These are phyloP conservation scores for Montipora cactus DNA, from an alignment of 64 coral and sea anemone species.

Conservation along the genomic window DNA sequence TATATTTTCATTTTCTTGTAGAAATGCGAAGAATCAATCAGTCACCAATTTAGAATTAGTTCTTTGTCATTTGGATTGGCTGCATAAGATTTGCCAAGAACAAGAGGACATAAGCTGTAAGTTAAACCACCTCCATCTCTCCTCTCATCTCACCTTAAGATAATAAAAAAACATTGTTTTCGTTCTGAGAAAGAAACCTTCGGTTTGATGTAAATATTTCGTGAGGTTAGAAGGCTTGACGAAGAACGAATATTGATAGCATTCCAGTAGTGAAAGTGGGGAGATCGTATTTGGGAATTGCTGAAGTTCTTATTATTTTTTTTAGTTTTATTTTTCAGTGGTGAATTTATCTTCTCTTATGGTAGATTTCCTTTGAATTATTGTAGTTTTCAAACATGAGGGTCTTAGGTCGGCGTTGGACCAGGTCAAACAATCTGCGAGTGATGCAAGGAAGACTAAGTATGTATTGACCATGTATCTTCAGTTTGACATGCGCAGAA, in stretches of 20 bases:
- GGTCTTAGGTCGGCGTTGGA: conserved; percentile 80
- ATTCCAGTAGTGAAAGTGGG: no score
- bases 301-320: no score
- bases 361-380: background rate
- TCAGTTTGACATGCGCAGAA: no score
- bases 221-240: no score
- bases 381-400: conserved; percentile 95
- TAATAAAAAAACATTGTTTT: no score
- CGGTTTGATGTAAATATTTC: no score
- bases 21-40: conserved; percentile 85
- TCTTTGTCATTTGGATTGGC: conserved; percentile 88
- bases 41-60: conserved; percentile 77
- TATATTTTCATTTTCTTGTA: conserved; percentile 4
- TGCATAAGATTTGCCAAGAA: conserved; percentile 92
- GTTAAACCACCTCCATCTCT: conserved; percentile 7
- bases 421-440: conserved; percentile 73
- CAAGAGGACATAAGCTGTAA: conserved; percentile 93
- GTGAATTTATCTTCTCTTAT: background rate
- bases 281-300: no score
- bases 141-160: no score
- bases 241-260: no score
- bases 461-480: conserved; percentile 1
- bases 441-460: conserved; percentile 81
- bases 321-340: no score
- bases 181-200: no score